Percentiles rank a stretch among this genome's conserved stretches.
phyloP scores from a whole-genome alignment of 1,140 invertebrate genomes.

The Drosophila willistoni region DNA sequence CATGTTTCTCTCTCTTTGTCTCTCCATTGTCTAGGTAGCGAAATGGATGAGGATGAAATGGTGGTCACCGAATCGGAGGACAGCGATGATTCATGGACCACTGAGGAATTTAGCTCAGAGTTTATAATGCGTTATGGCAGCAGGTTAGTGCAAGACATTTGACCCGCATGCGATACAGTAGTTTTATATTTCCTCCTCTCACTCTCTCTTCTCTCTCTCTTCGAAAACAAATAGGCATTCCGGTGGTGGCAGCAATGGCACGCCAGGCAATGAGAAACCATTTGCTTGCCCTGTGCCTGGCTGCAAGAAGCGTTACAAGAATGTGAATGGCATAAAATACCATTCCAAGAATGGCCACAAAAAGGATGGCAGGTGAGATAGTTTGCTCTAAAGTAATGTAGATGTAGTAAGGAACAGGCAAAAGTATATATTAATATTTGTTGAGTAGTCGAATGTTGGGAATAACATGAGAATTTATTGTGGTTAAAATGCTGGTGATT shows the following conservation, averaged over 20 bases:
- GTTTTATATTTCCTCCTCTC: not conserved
- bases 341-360: constrained; percentile 93
- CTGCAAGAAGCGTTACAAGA: constrained; percentile 94
- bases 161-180: not conserved
- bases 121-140: constrained; percentile 89
- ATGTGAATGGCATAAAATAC: constrained; percentile 94
- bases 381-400: not conserved
- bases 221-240: constrained; percentile 67
- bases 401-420: no score
- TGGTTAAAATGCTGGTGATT: no score
- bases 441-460: no score
- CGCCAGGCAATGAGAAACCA: constrained; percentile 87
- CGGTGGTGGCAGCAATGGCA: constrained; percentile 78
- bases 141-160: constrained; percentile 84
- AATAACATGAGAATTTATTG: no score
- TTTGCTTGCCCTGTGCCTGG: constrained; percentile 92
- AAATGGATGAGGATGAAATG: constrained; percentile 88
- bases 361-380: constrained; percentile 89
- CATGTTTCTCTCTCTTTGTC: no score
- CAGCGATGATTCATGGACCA: constrained; percentile 92
- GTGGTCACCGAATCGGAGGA: constrained; percentile 87
- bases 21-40: constrained; percentile 84
- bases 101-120: constrained; percentile 90
- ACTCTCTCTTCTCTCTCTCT: not conserved
- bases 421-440: no score